Conservation (phyloP, 2,797 vertebrate species). For the Argentina silus region DNA sequence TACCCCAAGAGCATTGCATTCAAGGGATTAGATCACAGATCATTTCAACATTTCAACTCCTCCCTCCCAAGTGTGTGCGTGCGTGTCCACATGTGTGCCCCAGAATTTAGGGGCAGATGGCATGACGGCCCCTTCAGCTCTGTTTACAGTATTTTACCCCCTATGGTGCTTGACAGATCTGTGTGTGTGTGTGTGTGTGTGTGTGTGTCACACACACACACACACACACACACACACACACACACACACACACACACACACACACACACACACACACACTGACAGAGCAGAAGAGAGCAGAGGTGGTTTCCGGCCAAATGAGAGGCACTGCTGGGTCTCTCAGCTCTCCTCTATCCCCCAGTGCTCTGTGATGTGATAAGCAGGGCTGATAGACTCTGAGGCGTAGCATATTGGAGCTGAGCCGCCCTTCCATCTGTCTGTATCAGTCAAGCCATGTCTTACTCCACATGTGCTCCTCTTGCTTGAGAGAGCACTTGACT, state of each 20-base stretch:
- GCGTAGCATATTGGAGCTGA: not conserved
- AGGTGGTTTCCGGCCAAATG: not conserved
- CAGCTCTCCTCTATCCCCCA: not conserved
- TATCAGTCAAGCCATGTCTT: not conserved
- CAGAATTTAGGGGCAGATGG: constrained; percentile 68
- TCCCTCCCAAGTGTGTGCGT: constrained; percentile 9
- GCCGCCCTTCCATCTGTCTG: not conserved
- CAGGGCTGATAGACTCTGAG: not conserved
- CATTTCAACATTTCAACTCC: not conserved
- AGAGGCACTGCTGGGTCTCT: not conserved
- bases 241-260: too few species aligned
- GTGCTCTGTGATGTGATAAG: not conserved
- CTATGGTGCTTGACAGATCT: constrained; percentile 27
- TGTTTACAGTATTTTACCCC: constrained; percentile 47
- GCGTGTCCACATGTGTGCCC: constrained; percentile 16
- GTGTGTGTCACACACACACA: not conserved
- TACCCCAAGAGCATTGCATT: constrained; percentile 56
- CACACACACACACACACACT: too few species aligned
- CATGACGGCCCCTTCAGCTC: constrained; percentile 53
- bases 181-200: constrained; percentile 20
- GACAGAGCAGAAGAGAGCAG: not conserved
- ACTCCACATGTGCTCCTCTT: not conserved
- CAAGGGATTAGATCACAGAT: constrained; percentile 51
- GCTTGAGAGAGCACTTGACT: too few species aligned
- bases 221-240: too few species aligned